phyloP scores from a whole-genome alignment of 2,888 invertebrate genomes.

The Spialia ferax region DNA sequence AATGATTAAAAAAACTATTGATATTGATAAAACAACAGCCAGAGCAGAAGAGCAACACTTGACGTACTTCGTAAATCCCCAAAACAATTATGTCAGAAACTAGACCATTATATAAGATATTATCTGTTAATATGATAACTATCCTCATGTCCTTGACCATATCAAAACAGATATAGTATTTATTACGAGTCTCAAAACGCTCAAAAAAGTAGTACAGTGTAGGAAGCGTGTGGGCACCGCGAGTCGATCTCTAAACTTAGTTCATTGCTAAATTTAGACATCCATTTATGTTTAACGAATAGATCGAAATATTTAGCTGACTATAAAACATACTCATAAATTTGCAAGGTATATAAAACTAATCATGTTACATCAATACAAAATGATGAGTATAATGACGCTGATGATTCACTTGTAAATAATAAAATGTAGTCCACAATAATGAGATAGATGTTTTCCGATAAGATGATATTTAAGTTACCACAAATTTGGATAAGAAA shows the following conservation, averaged over 20 bases:
- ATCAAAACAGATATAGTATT: background rate
- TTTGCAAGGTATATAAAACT: background rate
- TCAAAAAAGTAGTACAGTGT: background rate
- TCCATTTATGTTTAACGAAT: background rate
- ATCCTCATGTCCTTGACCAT: background rate
- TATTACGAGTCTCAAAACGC: background rate
- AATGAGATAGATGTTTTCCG: background rate
- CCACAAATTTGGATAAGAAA: background rate
- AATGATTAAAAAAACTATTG: too few relatives aligned
- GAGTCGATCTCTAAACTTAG: background rate
- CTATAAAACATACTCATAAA: background rate
- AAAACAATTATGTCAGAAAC: too few relatives aligned
- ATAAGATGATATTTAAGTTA: background rate
- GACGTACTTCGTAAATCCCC: too few relatives aligned
- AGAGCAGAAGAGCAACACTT: too few relatives aligned
- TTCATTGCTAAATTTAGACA: constrained; percentile 28
- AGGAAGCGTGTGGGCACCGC: constrained; percentile 23
- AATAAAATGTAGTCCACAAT: too few relatives aligned
- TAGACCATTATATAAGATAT: too few relatives aligned
- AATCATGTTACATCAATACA: background rate
- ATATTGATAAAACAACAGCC: too few relatives aligned
- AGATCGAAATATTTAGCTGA: background rate
- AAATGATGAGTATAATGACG: too few relatives aligned
- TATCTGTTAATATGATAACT: too few relatives aligned
- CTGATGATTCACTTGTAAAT: too few relatives aligned